Conservation (phyloP, 2,797 vertebrate genomes). For the Danio aesculapii region DNA sequence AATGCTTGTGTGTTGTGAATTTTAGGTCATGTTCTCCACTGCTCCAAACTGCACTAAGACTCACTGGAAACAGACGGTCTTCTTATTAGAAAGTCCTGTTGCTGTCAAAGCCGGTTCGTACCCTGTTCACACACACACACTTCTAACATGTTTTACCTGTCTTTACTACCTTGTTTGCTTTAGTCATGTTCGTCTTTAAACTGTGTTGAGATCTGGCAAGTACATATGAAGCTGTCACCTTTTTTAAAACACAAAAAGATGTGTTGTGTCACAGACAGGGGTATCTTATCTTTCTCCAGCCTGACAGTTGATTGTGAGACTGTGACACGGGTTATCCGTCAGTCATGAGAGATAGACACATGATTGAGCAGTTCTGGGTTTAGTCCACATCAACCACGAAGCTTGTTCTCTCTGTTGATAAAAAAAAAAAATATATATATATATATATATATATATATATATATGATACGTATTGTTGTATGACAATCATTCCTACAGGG, state of each 20-base stretch:
- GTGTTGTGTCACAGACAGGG: conserved; percentile 28
- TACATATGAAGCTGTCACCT: background rate
- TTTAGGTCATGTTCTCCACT: conserved; percentile 92
- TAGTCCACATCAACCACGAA: conserved; percentile 69
- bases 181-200: conserved; percentile 67
- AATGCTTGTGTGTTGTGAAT: conserved; percentile 22
- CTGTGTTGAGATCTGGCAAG: conserved; percentile 30
- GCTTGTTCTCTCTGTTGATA: conserved; percentile 65
- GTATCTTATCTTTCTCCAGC: conserved; percentile 69
- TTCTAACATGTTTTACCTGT: conserved; percentile 11
- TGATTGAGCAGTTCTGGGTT: conserved; percentile 53
- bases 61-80: conserved; percentile 95
- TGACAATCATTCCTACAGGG: background rate
- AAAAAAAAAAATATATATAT: background rate
- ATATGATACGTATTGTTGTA: conserved; percentile 5
- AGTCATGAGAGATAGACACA: conserved; percentile 65
- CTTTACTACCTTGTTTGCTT: background rate
- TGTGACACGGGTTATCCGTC: conserved; percentile 76
- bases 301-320: conserved; percentile 64
- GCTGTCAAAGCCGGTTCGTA: conserved; percentile 85
- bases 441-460: no score
- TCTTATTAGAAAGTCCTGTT: conserved; percentile 89
- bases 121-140: conserved; percentile 1
- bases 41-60: conserved; percentile 87
- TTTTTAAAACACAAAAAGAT: conserved; percentile 33